Percentiles rank a stretch among this genome's conserved stretches.
Evolutionary conservation across 2,113 vertebrate species (phyloP).

Genomic region (Tamias sibiricus): DNA sequence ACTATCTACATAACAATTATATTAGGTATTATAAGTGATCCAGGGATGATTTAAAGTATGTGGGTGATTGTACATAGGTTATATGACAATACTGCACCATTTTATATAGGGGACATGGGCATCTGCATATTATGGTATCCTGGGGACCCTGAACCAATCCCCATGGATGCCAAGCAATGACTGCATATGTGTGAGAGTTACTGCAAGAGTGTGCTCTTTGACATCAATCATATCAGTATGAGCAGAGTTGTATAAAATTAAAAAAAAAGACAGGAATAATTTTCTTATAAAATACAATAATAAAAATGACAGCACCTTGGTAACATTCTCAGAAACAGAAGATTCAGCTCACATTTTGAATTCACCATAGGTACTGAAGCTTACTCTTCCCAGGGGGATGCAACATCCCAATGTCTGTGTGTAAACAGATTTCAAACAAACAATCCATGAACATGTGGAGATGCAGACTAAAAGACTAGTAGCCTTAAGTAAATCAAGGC

Average conservation of each 20-base stretch:
- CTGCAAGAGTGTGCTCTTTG: not conserved
- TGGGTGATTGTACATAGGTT: not conserved
- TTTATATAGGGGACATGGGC: not conserved
- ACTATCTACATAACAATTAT: not conserved
- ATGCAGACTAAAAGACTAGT: not conserved
- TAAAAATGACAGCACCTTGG: not conserved
- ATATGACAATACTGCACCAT: not conserved
- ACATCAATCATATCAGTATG: not conserved
- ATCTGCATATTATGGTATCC: not conserved
- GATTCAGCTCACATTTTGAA: not conserved
- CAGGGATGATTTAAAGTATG: not conserved
- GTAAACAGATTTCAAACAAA: constrained; percentile 45
- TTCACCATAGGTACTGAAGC: not conserved
- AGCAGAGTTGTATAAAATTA: not conserved
- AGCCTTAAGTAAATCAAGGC: not conserved
- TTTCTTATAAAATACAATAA: not conserved
- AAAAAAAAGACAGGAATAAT: not conserved
- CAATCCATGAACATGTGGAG: constrained; percentile 19
- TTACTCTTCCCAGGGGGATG: not conserved
- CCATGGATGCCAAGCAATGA: not conserved
- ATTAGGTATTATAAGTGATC: not conserved
- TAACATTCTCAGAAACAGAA: not conserved
- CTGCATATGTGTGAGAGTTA: not conserved
- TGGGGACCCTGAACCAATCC: not conserved
- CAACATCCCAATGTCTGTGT: not conserved